phyloP scores from a whole-genome alignment of 2,888 invertebrate genomes.

The Sinodicranocentrus sp. region DNA sequence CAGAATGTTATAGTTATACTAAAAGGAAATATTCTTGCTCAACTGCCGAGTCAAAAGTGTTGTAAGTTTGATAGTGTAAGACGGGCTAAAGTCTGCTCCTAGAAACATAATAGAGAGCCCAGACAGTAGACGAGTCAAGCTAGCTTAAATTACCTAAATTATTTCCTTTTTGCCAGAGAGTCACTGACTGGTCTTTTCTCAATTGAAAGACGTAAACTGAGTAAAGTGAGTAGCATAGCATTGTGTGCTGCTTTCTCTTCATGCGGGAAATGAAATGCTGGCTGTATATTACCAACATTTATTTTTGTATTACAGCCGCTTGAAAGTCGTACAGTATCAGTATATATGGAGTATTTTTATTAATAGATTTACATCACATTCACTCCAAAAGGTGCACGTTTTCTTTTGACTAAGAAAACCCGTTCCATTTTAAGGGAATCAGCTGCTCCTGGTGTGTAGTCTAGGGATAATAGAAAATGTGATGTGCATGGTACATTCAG shows the following conservation, averaged over 20 bases:
- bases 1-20: background rate
- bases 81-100: background rate
- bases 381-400: background rate
- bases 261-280: too few species aligned
- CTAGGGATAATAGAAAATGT: constrained; percentile 25
- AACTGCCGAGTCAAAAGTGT: background rate
- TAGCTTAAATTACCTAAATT: too few species aligned
- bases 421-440: constrained; percentile 60
- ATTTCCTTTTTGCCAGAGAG: too few species aligned
- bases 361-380: constrained; percentile 57
- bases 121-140: too few species aligned
- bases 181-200: too few species aligned
- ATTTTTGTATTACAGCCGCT: too few species aligned
- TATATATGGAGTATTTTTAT: constrained; percentile 9
- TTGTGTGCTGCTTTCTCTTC: too few species aligned
- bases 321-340: too few species aligned
- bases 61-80: background rate
- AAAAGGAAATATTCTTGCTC: background rate
- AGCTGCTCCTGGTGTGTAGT: constrained; percentile 31
- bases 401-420: constrained; percentile 19
- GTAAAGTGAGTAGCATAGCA: background rate
- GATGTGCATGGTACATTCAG: constrained; percentile 18
- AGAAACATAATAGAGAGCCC: too few species aligned
- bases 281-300: too few species aligned
- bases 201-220: too few species aligned